These are phyloP conservation scores for Cosmia trapezina DNA, from an alignment of 2,888 invertebrate species.

Conservation along the genomic window DNA sequence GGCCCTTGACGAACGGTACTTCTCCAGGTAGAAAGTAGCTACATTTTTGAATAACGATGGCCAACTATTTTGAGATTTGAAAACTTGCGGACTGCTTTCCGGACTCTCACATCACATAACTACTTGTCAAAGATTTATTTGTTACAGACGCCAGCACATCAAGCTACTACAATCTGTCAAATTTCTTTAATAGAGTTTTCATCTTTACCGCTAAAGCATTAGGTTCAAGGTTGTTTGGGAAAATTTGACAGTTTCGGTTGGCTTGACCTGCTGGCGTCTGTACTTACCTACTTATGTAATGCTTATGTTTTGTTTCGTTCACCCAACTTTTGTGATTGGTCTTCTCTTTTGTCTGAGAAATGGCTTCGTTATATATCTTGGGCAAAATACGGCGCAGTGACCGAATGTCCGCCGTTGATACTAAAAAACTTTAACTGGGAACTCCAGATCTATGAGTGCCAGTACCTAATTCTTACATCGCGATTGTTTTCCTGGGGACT, in stretches of 20 bases:
- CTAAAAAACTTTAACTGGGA: neutral
- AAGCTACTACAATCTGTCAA: no score
- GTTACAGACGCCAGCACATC: no score
- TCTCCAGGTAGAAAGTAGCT: conserved; percentile 35
- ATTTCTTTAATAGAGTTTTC: no score
- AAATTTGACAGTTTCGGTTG: no score
- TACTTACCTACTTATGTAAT: no score
- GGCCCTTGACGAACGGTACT: conserved; percentile 18
- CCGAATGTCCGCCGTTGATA: conserved; percentile 30
- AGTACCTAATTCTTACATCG: neutral
- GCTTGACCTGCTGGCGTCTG: no score
- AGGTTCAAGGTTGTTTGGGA: no score
- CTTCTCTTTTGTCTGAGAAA: neutral
- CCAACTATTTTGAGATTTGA: conserved; percentile 2
- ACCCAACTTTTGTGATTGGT: conserved; percentile 5
- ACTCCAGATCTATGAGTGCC: neutral
- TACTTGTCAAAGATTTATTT: neutral
- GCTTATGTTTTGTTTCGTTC: conserved; percentile 10
- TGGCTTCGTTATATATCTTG: neutral
- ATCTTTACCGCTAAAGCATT: no score
- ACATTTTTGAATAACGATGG: conserved; percentile 1
- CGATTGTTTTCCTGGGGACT: neutral
- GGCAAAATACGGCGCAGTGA: conserved; percentile 35
- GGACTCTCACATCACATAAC: neutral
- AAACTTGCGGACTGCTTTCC: neutral